Evolutionary conservation across 2,888 invertebrate species (phyloP).

Genomic region (Bimastos eiseni): DNA sequence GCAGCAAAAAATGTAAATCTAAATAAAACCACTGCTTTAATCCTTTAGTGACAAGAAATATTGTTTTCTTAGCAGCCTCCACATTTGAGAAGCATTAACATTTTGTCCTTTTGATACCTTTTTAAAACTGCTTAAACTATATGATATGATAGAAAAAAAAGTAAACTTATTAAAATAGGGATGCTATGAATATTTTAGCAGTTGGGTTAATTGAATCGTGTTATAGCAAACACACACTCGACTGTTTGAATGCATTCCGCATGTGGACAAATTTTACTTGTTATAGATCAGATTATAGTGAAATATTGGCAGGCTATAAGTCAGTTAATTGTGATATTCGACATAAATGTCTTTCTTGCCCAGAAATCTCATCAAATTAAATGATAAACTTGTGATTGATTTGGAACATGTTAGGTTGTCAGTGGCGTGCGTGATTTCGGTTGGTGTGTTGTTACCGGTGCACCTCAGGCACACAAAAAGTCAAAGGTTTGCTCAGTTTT

Average conservation of each 20-base stretch:
- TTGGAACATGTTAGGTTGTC: conserved; percentile 70
- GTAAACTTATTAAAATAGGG: not conserved
- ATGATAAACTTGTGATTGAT: not conserved
- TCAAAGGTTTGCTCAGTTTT: conserved; percentile 45
- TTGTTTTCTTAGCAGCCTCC: too few relatives aligned
- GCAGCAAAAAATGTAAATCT: too few relatives aligned
- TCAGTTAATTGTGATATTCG: not conserved
- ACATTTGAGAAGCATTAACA: not conserved
- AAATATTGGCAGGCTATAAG: not conserved
- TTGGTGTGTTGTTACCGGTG: conserved; percentile 91
- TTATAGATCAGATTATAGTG: not conserved
- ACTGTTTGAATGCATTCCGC: not conserved
- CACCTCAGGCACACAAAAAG: conserved; percentile 58
- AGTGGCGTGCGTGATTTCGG: conserved; percentile 83
- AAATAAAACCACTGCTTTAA: too few relatives aligned
- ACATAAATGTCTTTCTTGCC: not conserved
- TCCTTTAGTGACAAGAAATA: too few relatives aligned
- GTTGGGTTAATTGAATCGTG: not conserved
- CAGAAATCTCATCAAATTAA: not conserved
- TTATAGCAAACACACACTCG: not conserved
- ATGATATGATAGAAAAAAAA: too few relatives aligned
- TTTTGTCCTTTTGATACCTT: not conserved
- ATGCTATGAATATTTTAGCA: too few relatives aligned
- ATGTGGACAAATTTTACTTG: not conserved
- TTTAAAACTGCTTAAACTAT: too few relatives aligned